These are phyloP conservation scores for Phataginus tricuspis DNA, from an alignment of 2,797 vertebrate species.

Conservation along the genomic window DNA sequence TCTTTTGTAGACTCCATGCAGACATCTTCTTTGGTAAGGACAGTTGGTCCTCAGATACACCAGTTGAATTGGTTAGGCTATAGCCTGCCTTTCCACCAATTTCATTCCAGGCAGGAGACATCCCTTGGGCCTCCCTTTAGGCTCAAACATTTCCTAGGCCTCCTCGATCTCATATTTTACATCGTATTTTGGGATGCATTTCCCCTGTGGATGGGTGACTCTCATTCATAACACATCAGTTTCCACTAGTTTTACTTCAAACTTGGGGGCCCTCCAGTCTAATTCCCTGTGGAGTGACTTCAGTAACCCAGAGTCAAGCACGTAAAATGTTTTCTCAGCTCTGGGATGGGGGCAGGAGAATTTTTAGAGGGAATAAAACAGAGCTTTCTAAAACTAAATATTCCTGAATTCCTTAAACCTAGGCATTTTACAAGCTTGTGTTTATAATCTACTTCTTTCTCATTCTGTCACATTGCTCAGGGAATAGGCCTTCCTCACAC, in stretches of 20 bases:
- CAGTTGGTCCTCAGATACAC: background rate
- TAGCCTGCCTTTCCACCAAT: background rate
- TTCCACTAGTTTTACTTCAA: background rate
- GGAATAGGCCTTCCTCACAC: background rate
- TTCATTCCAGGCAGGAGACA: background rate
- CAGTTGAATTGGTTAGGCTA: background rate
- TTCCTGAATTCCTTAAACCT: background rate
- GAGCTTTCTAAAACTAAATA: conserved; percentile 15
- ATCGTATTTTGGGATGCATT: background rate
- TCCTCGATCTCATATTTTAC: background rate
- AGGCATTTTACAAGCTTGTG: background rate
- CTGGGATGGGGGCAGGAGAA: background rate
- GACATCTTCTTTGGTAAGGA: background rate
- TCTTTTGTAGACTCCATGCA: background rate
- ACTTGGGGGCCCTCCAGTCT: background rate
- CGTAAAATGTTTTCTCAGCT: background rate
- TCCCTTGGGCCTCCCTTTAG: background rate
- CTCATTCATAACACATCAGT: background rate
- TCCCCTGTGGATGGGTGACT: background rate
- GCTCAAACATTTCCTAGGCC: background rate
- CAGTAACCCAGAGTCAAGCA: background rate
- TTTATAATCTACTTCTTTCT: background rate
- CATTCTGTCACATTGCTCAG: background rate
- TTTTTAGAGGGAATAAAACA: background rate
- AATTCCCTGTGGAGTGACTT: background rate